phyloP scores from a whole-genome alignment of 2,797 vertebrate species.

The Eospalax fontanierii region DNA sequence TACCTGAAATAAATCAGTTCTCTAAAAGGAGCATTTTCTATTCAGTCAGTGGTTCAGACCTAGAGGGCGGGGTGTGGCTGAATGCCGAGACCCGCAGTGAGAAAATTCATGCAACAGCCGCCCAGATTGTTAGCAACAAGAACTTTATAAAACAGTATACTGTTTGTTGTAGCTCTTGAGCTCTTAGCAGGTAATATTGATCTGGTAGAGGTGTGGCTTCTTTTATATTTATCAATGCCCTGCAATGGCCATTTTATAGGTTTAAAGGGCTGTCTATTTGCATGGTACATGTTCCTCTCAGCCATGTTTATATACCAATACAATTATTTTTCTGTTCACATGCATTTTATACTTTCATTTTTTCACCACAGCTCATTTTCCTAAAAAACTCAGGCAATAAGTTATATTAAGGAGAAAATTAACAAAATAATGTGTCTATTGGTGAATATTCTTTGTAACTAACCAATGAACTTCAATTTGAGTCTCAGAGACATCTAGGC shows the following conservation, averaged over 20 bases:
- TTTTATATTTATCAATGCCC: not conserved
- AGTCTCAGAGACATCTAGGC: not conserved
- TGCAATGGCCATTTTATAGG: not conserved
- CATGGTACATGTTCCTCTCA: not conserved
- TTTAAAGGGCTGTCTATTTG: not conserved
- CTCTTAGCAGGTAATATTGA: not conserved
- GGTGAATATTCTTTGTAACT: not conserved
- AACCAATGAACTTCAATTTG: not conserved
- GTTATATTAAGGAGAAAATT: not conserved
- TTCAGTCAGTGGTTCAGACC: too few relatives aligned
- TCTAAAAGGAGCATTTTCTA: too few relatives aligned
- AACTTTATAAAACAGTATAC: not conserved
- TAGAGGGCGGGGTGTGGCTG: too few relatives aligned
- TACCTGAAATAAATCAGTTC: too few relatives aligned
- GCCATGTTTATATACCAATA: not conserved
- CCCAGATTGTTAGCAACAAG: too few relatives aligned
- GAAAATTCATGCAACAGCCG: too few relatives aligned
- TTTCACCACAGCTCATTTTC: not conserved
- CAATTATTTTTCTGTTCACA: not conserved
- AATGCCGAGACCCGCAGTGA: too few relatives aligned
- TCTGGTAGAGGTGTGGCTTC: not conserved
- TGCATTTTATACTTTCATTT: slow-evolving; percentile 42
- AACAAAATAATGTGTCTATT: not conserved
- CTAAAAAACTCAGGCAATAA: not conserved
- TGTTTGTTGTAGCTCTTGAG: not conserved